Conservation (phyloP, 92 coral and sea anemone genomes). For the Porites evermanni region DNA sequence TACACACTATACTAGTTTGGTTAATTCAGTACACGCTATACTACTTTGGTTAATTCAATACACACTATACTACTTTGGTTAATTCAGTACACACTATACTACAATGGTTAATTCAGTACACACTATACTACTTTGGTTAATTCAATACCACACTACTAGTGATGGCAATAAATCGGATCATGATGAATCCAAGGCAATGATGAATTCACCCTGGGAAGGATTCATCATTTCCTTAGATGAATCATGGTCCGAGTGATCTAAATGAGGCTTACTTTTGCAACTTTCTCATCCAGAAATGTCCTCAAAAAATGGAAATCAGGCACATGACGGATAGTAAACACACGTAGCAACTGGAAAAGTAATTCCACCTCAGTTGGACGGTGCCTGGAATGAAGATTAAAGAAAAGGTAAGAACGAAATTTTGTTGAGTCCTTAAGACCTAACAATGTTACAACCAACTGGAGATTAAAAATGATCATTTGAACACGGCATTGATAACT, state of each 20-base stretch:
- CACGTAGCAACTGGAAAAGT: conserved; percentile 87
- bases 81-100: too few relatives aligned
- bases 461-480: too few relatives aligned
- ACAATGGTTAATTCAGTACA: too few relatives aligned
- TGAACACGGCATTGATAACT: conserved; percentile 5
- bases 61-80: not conserved
- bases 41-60: not conserved
- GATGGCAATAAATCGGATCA: too few relatives aligned
- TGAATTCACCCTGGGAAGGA: too few relatives aligned
- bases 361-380: conserved; percentile 93
- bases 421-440: not conserved
- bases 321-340: conserved; percentile 92
- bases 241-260: not conserved
- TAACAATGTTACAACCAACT: not conserved
- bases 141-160: too few relatives aligned
- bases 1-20: too few relatives aligned
- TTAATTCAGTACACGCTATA: not conserved
- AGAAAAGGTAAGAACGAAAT: not conserved
- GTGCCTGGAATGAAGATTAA: conserved; percentile 65
- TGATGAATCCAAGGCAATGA: too few relatives aligned
- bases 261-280: conserved; percentile 80
- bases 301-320: conserved; percentile 97
- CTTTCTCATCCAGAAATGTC: conserved; percentile 91
- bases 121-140: too few relatives aligned
- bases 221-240: too few relatives aligned